phyloP scores from a whole-genome alignment of 2,888 invertebrate species.

The Lycia hirtaria region DNA sequence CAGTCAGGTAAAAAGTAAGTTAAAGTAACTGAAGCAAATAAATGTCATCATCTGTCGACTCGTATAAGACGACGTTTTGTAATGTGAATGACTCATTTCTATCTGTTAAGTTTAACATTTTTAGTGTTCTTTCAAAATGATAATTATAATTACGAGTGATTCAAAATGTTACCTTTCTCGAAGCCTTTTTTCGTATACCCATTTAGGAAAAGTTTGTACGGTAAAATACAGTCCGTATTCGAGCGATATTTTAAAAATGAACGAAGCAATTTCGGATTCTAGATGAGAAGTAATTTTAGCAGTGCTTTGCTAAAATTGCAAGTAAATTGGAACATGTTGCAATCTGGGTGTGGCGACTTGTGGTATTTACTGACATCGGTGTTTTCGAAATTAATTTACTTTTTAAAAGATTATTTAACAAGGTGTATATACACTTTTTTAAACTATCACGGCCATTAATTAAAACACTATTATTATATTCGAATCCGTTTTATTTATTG shows the following conservation, averaged over 20 bases:
- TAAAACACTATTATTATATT: no score
- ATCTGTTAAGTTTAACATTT: no score
- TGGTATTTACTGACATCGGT: not conserved
- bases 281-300: not conserved
- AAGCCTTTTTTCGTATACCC: not conserved
- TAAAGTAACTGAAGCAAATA: no score
- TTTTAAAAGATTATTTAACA: not conserved
- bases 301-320: conserved; percentile 6
- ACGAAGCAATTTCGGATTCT: conserved; percentile 2
- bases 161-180: not conserved
- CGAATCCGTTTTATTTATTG: no score
- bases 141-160: no score
- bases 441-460: no score
- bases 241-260: not conserved
- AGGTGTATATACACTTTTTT: not conserved
- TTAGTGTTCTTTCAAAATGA: no score
- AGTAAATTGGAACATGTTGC: conserved; percentile 11
- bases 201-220: not conserved
- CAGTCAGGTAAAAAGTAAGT: no score
- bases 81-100: no score
- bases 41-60: no score
- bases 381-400: not conserved
- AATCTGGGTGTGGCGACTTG: not conserved
- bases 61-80: no score
- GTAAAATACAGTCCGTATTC: not conserved